Evolutionary conservation across 2,888 invertebrate genomes (phyloP).

Genomic region (Periphyllus acericola): DNA sequence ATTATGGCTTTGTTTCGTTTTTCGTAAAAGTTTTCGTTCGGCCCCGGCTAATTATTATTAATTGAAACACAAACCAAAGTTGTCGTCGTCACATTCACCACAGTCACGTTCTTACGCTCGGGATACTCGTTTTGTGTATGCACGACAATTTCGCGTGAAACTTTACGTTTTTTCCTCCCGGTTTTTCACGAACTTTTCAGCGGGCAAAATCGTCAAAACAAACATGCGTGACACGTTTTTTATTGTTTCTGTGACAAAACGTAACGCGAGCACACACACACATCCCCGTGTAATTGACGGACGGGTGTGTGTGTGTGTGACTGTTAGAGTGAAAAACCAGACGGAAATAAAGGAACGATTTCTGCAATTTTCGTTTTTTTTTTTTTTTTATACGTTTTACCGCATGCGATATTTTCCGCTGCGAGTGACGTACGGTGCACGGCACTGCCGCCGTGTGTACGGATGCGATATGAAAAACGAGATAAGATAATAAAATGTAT

Average conservation of each 20-base stretch:
- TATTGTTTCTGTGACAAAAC: not conserved
- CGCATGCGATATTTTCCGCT: too few relatives aligned
- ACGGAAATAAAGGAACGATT: too few relatives aligned
- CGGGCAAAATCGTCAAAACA: not conserved
- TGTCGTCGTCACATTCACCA: not conserved
- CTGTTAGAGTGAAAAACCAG: not conserved
- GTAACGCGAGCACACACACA: not conserved
- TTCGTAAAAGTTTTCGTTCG: not conserved
- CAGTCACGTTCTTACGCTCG: not conserved
- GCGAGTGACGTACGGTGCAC: too few relatives aligned
- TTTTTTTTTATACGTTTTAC: not conserved
- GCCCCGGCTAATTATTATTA: not conserved
- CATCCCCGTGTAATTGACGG: too few relatives aligned
- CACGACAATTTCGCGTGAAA: not conserved
- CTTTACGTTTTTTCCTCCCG: not conserved
- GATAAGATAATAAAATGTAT: not conserved
- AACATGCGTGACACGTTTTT: not conserved
- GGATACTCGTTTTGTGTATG: not conserved
- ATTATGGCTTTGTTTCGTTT: not conserved
- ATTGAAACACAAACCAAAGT: not conserved
- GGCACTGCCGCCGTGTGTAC: too few relatives aligned
- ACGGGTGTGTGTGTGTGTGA: too few relatives aligned
- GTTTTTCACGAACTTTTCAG: not conserved
- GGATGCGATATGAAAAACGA: not conserved
- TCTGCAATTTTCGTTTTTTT: too few relatives aligned